A percentile compares a stretch with the other conserved stretches of the same genome.
Conservation (phyloP, 2,888 invertebrate genomes). For the Dusona sp. region DNA sequence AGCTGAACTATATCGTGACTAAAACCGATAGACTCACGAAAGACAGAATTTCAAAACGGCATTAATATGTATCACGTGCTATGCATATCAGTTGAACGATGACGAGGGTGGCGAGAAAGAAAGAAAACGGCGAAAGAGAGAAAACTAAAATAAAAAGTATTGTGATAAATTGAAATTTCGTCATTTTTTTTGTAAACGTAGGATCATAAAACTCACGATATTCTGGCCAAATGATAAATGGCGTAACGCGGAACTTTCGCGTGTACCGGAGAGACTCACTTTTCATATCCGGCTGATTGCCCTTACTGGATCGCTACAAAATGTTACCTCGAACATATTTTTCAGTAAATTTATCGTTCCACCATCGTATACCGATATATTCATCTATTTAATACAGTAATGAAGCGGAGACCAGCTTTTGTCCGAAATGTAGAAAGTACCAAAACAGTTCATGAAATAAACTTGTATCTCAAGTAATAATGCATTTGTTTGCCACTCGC, state of each 20-base stretch:
- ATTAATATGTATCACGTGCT: not conserved
- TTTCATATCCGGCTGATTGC: not conserved
- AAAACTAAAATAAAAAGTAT: slow-evolving; percentile 1
- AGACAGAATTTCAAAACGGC: not conserved
- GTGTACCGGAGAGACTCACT: slow-evolving; percentile 11
- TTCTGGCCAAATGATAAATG: slow-evolving; percentile 17
- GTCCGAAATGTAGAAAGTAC: not conserved
- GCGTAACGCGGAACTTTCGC: slow-evolving; percentile 10
- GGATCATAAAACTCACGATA: slow-evolving; percentile 22
- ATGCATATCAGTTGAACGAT: not conserved
- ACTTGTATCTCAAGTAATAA: not conserved
- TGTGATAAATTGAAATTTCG: slow-evolving; percentile 8
- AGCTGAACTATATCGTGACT: not conserved
- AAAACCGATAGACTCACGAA: not conserved
- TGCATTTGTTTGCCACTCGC: not conserved
- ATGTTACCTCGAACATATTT: slow-evolving; percentile 11
- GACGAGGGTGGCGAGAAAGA: slow-evolving; percentile 1
- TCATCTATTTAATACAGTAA: not conserved
- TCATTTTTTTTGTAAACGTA: slow-evolving; percentile 16
- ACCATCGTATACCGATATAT: not conserved
- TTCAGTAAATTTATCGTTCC: not conserved
- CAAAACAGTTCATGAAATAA: not conserved
- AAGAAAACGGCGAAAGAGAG: not conserved
- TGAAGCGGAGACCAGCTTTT: not conserved
- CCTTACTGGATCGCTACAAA: slow-evolving; percentile 3